Percentiles rank a stretch among this genome's conserved stretches.
Conservation (phyloP, 92 coral and sea anemone genomes). For the Umimayanthus chanpuru region DNA sequence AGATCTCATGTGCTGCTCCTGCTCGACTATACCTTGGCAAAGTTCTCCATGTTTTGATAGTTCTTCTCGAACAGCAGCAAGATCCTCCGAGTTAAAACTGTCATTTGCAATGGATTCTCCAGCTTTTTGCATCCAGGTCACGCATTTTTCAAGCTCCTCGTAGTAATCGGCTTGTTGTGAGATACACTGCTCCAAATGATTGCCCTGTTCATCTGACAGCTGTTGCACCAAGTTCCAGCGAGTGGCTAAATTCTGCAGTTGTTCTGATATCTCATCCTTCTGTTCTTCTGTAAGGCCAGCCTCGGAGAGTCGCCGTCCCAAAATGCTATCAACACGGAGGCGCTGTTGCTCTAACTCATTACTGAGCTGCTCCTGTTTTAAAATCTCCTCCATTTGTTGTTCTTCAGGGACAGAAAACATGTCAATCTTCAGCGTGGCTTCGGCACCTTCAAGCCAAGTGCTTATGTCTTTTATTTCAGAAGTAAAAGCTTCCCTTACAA, state of each 20-base stretch:
- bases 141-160: constrained; percentile 84
- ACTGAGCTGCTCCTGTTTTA: constrained; percentile 77
- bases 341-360: constrained; percentile 76
- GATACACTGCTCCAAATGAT: constrained; percentile 88
- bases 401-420: constrained; percentile 94
- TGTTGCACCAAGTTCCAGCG: constrained; percentile 80
- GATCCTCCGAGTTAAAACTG: constrained; percentile 55
- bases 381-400: constrained; percentile 80
- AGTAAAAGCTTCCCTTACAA: constrained; percentile 53
- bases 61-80: constrained; percentile 56
- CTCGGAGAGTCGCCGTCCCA: constrained; percentile 60
- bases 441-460: constrained; percentile 81
- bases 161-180: constrained; percentile 87
- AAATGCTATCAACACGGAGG: constrained; percentile 57
- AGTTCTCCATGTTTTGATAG: constrained; percentile 65
- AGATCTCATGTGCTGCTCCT: constrained; percentile 53
- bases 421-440: constrained; percentile 68
- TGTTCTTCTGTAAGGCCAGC: constrained; percentile 55
- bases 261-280: constrained; percentile 49
- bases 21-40: constrained; percentile 63
- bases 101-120: constrained; percentile 69
- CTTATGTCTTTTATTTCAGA: constrained; percentile 61
- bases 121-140: constrained; percentile 89
- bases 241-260: constrained; percentile 65
- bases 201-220: constrained; percentile 68